Base-by-base conservation (phyloP, 2,888 invertebrate species). In the Prenolepis imparis region DNA sequence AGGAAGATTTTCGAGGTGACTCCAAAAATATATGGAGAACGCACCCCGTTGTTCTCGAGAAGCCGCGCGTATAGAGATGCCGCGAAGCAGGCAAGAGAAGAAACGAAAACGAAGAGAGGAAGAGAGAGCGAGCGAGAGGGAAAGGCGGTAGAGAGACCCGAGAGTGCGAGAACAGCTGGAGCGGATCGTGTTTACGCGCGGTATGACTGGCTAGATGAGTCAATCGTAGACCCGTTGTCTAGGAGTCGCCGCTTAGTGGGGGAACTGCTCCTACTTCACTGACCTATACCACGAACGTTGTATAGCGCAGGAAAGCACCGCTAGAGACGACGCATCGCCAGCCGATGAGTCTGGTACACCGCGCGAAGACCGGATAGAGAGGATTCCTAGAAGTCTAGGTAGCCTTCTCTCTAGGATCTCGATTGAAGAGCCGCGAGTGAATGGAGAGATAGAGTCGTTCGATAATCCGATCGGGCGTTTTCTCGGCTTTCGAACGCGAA, bases 171-270 rank as follows among this genome's bases (percentile, higher is more conserved):
- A 89, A 90, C 90, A 91, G 91, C 89, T 91, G 90, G 90, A 88
- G 88, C 87, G 87, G 86, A 88, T 88, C 89, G 88, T 89, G 90
- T 90, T 90, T 90, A 90, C 90, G 87, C 89, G 90, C 89, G 88
- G 91, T 92, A 92, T 90, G 92, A 92, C 92, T 92, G 88, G 91
- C 92, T 92, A 92, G 93, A 92, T 93, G 93, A 94, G 93, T 94
- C 94, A 93, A 94, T 94, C 93, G 93, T 93, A 94, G 93, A 93
- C 91, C 91, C 92, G 92, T 94, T 94, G 93, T 94, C 94, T 94
- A 94, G 94, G 93, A 93, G 87, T 55, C 63, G 83, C 18, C 70
- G 57, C 74, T 68, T 1, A 8, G 91, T 87, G 90, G 90, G 91
- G 91, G 90, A 89, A 89, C 73, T 84, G 88, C 89, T 88, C 87